Conservation (phyloP, 2,797 vertebrate species). For the Loriculus beryllinus region DNA sequence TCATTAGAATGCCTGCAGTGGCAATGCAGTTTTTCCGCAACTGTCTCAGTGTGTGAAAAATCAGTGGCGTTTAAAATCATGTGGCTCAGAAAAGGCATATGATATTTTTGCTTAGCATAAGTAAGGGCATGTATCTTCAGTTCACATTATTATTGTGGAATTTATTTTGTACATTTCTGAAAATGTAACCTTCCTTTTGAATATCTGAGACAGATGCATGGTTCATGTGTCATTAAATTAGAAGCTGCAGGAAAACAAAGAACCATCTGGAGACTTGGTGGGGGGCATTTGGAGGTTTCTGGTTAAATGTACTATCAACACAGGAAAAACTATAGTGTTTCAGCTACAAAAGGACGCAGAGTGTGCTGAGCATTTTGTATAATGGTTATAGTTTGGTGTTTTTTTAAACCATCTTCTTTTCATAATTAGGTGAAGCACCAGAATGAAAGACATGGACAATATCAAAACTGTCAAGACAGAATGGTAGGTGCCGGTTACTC, state of each 20-base stretch:
- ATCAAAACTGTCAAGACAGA: slow-evolving; percentile 76
- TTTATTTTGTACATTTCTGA: neutral
- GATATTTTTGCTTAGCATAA: neutral
- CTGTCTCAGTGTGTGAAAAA: neutral
- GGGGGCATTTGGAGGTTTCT: neutral
- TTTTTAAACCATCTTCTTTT: slow-evolving; percentile 18
- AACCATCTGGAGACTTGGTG: slow-evolving; percentile 46
- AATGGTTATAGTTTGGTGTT: neutral
- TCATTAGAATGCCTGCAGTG: neutral
- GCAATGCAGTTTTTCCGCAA: slow-evolving; percentile 12
- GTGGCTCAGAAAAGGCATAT: neutral
- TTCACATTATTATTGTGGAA: neutral
- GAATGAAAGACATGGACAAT: slow-evolving; percentile 89
- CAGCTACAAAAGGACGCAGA: neutral
- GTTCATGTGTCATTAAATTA: slow-evolving; percentile 46
- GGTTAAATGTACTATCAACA: neutral
- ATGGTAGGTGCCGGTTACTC: slow-evolving; percentile 70
- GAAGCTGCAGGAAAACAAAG: slow-evolving; percentile 50
- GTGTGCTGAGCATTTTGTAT: neutral
- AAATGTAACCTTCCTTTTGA: neutral
- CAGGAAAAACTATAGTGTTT: neutral
- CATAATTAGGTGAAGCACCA: slow-evolving; percentile 77
- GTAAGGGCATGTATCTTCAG: neutral
- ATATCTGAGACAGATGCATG: neutral
- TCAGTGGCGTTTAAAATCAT: neutral